Conservation (phyloP, 1,140 invertebrate species). For the Drosophila sturtevanti region DNA sequence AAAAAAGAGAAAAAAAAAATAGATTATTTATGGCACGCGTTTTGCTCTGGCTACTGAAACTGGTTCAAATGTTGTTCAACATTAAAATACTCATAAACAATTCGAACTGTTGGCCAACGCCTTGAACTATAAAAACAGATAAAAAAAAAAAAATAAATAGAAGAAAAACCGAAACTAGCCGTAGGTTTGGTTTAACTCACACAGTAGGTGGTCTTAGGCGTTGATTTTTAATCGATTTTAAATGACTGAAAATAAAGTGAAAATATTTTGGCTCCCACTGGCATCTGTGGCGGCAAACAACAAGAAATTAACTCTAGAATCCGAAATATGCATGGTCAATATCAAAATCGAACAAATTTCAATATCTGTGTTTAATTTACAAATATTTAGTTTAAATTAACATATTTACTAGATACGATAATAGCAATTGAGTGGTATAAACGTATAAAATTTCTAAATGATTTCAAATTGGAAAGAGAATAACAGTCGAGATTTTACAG, state of each 20-base stretch:
- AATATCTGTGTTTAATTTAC: background rate
- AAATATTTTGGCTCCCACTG: slow-evolving; percentile 17
- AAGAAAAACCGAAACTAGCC: background rate
- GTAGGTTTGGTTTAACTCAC: slow-evolving; percentile 16
- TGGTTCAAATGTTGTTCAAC: slow-evolving; percentile 61
- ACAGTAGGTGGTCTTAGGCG: slow-evolving; percentile 63
- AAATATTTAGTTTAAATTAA: background rate
- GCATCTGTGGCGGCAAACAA: background rate
- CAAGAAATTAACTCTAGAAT: background rate
- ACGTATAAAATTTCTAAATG: too few relatives aligned
- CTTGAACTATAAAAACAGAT: slow-evolving; percentile 40
- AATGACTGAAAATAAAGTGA: slow-evolving; percentile 52
- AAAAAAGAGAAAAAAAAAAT: slow-evolving; percentile 10
- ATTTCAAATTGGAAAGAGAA: too few relatives aligned
- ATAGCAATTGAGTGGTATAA: too few relatives aligned
- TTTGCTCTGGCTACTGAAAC: slow-evolving; percentile 64
- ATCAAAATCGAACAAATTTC: background rate
- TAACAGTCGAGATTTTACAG: too few relatives aligned
- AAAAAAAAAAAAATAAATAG: slow-evolving; percentile 11
- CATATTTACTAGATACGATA: background rate
- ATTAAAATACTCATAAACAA: slow-evolving; percentile 45
- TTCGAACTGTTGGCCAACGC: slow-evolving; percentile 34
- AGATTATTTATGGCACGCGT: slow-evolving; percentile 48
- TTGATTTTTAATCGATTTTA: slow-evolving; percentile 76
- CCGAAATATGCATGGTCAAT: background rate